A percentile compares a stretch with the other conserved stretches of the same genome.
Evolutionary conservation across 2,113 vertebrate species (phyloP).

Genomic region (Delphinus delphis): DNA sequence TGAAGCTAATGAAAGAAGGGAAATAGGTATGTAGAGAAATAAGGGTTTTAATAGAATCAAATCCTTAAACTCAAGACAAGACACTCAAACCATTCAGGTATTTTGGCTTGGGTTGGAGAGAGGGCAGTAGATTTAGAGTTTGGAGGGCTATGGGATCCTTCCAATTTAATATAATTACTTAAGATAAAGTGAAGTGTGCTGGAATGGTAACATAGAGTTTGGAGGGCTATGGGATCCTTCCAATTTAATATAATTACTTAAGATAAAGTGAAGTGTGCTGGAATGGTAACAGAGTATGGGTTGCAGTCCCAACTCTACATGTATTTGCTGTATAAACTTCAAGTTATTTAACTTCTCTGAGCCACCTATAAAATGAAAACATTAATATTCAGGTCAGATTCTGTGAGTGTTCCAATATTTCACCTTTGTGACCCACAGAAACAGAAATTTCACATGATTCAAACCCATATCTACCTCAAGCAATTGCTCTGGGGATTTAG

Average conservation of each 20-base stretch:
- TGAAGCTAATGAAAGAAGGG: background rate
- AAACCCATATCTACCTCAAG: slow-evolving; percentile 25
- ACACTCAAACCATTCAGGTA: background rate
- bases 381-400: slow-evolving; percentile 40
- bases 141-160: background rate
- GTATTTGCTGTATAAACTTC: background rate
- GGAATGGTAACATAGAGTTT: background rate
- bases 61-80: background rate
- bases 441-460: slow-evolving; percentile 49
- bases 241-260: background rate
- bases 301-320: background rate
- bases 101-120: background rate
- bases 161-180: background rate
- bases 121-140: background rate
- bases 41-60: background rate
- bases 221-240: background rate
- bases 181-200: background rate
- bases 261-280: background rate
- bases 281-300: background rate
- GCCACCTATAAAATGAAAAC: slow-evolving; percentile 3
- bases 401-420: slow-evolving; percentile 39
- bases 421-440: slow-evolving; percentile 29
- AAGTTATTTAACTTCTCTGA: slow-evolving; percentile 47
- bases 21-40: background rate
- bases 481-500: slow-evolving; percentile 11